Evolutionary conservation across 2,888 invertebrate genomes (phyloP), one percentile per base, ranked within the genome.

Genomic region (Ennomos fuscantarius): DNA sequence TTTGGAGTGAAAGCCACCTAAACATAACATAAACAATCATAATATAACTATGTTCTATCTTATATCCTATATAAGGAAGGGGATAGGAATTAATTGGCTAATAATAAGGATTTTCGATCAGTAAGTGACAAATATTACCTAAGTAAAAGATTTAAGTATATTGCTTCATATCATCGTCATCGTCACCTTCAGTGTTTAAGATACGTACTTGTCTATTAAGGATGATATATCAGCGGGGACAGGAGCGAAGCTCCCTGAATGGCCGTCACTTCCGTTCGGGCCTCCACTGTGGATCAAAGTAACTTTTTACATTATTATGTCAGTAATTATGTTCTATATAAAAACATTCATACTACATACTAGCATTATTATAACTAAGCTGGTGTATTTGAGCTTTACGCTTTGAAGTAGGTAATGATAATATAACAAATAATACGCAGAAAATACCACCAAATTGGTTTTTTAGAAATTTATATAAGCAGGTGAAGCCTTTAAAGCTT

Each of bases 161-260:
- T 15, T 15, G 15, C 24, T 6, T 6, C 24, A 24, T 24, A 6
- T 24, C 24, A 24, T 24, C 5, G 24, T 24, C 24, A 24, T 24
- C 6, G 5, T 24, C 24, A 2, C 24, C 6, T 3, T 0, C 5
- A 24, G 24, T 1, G 24, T 24, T 24, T 24, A 15, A 15, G 24
- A 24, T 54, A 34, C 87, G 80, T 74, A 90, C 92, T 93, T 93
- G 73, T 92, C 92, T 69, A 93, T 93, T 72, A 92, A 73, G 65
- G 91, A 90, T 55, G 91, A 92, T 76, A 92, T 93, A 80, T 93
- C 92, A 63, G 91, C 83, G 68, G 93, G 85, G 66, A 87, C 84
- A 62, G 90, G 87, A 60, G 86, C 84, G 76, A 85, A 85, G 78
- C 80, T 79, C 56, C 85, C 87, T 33, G 89, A 84, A 53, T 79